Percentiles rank a stretch among this genome's conserved stretches.
phyloP scores from a whole-genome alignment of 2,797 vertebrate species.

The Anabacerthia variegaticeps region DNA sequence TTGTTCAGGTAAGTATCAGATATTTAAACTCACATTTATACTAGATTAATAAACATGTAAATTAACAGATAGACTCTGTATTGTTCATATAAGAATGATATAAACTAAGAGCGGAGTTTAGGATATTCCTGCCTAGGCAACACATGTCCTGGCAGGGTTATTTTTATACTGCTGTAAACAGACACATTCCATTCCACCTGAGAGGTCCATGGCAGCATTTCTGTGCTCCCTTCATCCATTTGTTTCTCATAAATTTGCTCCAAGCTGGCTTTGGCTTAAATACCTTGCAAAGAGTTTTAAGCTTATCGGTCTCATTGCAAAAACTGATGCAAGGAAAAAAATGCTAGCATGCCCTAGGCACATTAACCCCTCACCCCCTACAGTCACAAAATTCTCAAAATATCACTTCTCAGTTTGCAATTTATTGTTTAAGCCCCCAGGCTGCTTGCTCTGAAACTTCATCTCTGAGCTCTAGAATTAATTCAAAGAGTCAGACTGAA shows the following conservation, averaged over 20 bases:
- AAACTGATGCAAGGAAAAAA: background rate
- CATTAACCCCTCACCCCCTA: background rate
- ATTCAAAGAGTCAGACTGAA: background rate
- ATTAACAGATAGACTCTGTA: background rate
- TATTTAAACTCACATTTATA: background rate
- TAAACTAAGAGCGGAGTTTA: background rate
- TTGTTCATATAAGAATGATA: rapidly evolving
- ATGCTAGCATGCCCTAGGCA: background rate
- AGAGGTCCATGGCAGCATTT: background rate
- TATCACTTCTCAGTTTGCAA: background rate
- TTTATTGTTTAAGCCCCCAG: background rate
- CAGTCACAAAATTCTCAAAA: background rate
- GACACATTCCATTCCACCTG: background rate
- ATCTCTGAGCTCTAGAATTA: background rate
- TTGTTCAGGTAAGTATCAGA: background rate
- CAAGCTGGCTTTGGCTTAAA: background rate
- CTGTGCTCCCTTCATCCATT: rapidly evolving
- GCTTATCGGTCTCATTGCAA: background rate
- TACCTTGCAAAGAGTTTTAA: background rate
- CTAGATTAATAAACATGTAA: background rate
- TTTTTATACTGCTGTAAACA: constrained; percentile 9
- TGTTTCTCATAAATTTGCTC: background rate
- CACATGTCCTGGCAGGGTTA: rapidly evolving
- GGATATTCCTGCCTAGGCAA: background rate
- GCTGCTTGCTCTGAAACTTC: background rate